A percentile compares a stretch with the other conserved stretches of the same genome.
Conservation (phyloP, 1,140 invertebrate species). For the Globodera rostochiensis region DNA sequence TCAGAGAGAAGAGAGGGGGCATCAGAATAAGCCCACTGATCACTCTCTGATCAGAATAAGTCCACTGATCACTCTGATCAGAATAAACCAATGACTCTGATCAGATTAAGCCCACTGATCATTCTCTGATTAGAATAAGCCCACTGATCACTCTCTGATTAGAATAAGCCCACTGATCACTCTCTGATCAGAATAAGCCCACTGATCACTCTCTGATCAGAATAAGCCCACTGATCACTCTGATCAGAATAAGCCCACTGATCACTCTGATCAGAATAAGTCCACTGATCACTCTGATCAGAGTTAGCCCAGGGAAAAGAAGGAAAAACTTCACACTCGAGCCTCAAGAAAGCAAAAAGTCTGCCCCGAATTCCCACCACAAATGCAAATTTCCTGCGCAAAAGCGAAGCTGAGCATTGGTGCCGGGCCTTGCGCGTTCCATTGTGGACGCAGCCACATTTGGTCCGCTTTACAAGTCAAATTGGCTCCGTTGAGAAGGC, state of each 20-base stretch:
- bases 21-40: not conserved
- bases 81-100: no score
- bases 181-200: not conserved
- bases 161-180: no score
- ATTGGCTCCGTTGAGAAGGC: slow-evolving; percentile 22
- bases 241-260: not conserved
- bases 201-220: not conserved
- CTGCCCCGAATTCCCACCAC: slow-evolving; percentile 63
- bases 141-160: no score
- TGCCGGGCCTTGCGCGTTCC: slow-evolving; percentile 53
- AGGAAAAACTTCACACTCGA: no score
- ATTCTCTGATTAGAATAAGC: no score
- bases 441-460: slow-evolving; percentile 68
- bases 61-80: no score
- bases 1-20: slow-evolving; percentile 37
- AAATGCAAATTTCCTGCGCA: slow-evolving; percentile 72
- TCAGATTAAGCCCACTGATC: no score
- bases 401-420: slow-evolving; percentile 67
- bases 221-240: not conserved
- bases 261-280: no score
- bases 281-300: not conserved
- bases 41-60: not conserved
- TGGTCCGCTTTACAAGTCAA: slow-evolving; percentile 67
- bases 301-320: not conserved
- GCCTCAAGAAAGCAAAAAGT: no score